Evolutionary conservation across 2,888 invertebrate species (phyloP), one percentile per base, ranked within the genome.

Genomic region (Chloroclystis v-ata): DNA sequence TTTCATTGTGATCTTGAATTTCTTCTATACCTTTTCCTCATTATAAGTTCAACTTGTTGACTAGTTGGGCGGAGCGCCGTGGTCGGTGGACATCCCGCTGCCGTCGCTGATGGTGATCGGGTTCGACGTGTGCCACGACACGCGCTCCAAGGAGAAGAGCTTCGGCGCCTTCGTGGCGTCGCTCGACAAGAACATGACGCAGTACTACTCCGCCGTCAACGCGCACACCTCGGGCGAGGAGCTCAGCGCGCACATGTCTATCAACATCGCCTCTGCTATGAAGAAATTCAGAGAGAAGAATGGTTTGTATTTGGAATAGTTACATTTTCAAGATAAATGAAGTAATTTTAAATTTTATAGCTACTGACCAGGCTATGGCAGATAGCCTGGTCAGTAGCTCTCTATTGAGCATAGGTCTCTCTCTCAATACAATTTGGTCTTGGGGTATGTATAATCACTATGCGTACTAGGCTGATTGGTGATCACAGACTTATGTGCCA

Each of bases 111-210:
- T 98, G 95, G 91, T 96, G 0, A 89, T 95, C 5, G 97, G 96
- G 0, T 96, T 95, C 66, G 97, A 97, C 72, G 95, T 95, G 1
- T 97, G 96, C 65, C 95, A 97, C 71, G 96, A 97, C 63, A 91
- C 94, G 0, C 89, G 89, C 7, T 80, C 89, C 26, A 92, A 92
- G 69, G 84, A 86, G 35, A 90, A 90, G 63, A 91, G 91, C 35
- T 93, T 88, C 61, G 95, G 95, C 8, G 97, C 94, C 0, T 90
- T 97, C 68, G 95, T 97, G 0, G 94, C 95, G 0, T 92, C 95
- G 0, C 76, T 91, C 63, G 89, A 91, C 65, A 67, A 69, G 5
- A 64, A 69, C 43, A 71, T 92, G 67, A 91, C 92, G 0, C 86
- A 91, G 12, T 97, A 94, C 67, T 96, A 89, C 69, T 93, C 93